Base-by-base conservation (phyloP, 2,888 invertebrate species). In the Nemotelus nigrinus region DNA sequence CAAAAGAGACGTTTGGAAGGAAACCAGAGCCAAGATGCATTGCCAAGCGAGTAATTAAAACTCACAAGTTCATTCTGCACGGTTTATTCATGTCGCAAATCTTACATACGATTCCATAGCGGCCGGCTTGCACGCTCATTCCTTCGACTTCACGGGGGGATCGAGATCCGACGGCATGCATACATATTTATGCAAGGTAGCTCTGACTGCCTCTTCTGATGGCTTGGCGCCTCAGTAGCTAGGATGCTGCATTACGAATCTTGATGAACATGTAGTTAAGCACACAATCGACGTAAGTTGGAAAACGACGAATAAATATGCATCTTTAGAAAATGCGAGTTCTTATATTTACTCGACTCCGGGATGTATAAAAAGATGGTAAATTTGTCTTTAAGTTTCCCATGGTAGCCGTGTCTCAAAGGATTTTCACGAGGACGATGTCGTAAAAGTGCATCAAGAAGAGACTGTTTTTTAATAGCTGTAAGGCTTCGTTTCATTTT, bases 211-310 rank as follows among this genome's bases (percentile, higher is more conserved):
- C 25, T 25, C 25, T 25, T 25, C 25, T n/a, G 70, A 70, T 70
- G 70, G 53, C 55, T 70, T 74, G 41, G 43, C 63, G 63, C 48
- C 60, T 39, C 8, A 60, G 63, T 74, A 60, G 41, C 55, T 48
- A 43, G 57, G 48, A 74, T 74, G 74, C 63, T 41, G 60, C 74
- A 25, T 48, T n/a, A 74, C 45, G 58, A 60, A 60, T 48, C 48
- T 74, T 74, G 60, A 60, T 74, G 74, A 60, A 74, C 77, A 80
- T 79, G 78, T 78, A 79, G 79, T 80, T 80, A 80, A 80, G 79
- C 79, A 80, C 78, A 80, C 80, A 80, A 81, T 80, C 79, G 81
- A 79, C 78, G 78, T 79, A 79, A 79, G 78, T 78, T 80, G 76
- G 77, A 78, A 77, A 78, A 79, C 71, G 77, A 79, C 78, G 78